phyloP scores from a whole-genome alignment of 2,113 vertebrate genomes.

The Mormyrus iriodes region DNA sequence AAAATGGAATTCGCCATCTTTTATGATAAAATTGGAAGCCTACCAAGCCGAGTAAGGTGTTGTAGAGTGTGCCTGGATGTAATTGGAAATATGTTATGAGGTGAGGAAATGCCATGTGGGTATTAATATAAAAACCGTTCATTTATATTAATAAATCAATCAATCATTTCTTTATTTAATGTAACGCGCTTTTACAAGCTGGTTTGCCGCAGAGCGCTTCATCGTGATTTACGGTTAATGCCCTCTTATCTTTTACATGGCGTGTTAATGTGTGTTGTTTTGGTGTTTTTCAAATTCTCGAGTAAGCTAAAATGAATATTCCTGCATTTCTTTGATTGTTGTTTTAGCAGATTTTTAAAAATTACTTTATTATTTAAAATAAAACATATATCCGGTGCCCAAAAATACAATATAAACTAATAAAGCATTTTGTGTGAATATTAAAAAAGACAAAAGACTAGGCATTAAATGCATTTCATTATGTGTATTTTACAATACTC shows the following conservation, averaged over 20 bases:
- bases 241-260: background rate
- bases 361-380: background rate
- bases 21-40: background rate
- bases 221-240: conserved; percentile 1
- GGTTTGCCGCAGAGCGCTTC: background rate
- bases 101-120: background rate
- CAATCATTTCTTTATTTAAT: background rate
- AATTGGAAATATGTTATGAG: background rate
- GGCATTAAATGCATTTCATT: background rate
- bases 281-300: background rate
- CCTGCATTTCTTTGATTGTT: background rate
- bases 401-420: background rate
- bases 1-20: background rate
- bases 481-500: background rate
- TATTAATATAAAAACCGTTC: background rate
- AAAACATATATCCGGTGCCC: background rate
- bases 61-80: background rate
- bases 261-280: background rate
- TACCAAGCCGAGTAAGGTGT: background rate
- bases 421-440: background rate
- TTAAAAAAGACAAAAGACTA: background rate
- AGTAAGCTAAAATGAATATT: background rate
- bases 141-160: conserved; percentile 6
- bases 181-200: background rate
- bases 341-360: background rate